phyloP scores from a whole-genome alignment of 1,140 invertebrate genomes.

The Ridgeia piscesae region DNA sequence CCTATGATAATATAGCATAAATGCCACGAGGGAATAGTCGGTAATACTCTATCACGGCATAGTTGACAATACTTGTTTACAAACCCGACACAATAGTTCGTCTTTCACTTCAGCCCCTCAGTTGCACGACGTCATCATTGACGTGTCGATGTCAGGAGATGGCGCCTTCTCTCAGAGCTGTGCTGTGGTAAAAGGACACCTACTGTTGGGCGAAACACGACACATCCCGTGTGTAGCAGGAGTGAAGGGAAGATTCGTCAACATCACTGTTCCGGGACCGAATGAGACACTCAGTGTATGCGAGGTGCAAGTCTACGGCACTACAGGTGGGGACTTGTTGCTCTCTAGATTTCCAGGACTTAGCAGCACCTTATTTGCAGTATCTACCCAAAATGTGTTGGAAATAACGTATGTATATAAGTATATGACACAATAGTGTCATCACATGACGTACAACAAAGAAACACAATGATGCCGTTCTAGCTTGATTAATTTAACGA shows the following conservation, averaged over 20 bases:
- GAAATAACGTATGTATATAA: too few species aligned
- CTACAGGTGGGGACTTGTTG: too few species aligned
- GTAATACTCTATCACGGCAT: not conserved
- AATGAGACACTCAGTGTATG: not conserved
- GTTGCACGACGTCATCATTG: not conserved
- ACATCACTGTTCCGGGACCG: not conserved
- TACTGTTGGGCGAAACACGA: not conserved
- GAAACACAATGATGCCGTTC: too few species aligned
- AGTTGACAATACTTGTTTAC: not conserved
- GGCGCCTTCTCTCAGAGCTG: not conserved
- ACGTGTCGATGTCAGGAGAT: not conserved
- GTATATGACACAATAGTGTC: too few species aligned
- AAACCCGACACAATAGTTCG: too few species aligned
- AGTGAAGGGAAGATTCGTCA: not conserved
- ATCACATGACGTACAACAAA: too few species aligned
- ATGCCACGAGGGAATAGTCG: too few species aligned
- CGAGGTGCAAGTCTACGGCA: not conserved
- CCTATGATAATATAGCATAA: too few species aligned
- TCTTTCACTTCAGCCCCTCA: not conserved
- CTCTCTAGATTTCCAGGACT: too few species aligned
- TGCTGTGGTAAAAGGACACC: not conserved
- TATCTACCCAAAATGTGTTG: too few species aligned
- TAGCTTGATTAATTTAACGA: too few species aligned
- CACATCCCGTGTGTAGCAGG: not conserved
- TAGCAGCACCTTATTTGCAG: too few species aligned